Conservation (phyloP, 2,888 invertebrate species). For the Meganola albula region DNA sequence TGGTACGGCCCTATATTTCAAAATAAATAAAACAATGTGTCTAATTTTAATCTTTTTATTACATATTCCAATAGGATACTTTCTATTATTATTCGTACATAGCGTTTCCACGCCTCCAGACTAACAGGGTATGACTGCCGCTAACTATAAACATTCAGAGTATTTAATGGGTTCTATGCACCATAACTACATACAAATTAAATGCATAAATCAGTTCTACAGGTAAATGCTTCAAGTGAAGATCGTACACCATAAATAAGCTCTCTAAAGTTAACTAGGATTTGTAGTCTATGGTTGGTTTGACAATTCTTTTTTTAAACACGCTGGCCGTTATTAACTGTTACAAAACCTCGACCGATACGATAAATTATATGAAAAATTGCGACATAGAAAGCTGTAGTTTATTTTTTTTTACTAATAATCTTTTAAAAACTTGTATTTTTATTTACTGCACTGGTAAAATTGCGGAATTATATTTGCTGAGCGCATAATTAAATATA, state of each 20-base stretch:
- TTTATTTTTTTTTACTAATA: no score
- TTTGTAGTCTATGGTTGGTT: conserved; percentile 56
- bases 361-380: no score
- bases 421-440: no score
- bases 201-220: conserved; percentile 64
- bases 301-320: no score
- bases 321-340: no score
- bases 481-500: no score
- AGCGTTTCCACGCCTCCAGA: conserved; percentile 35
- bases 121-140: conserved; percentile 30
- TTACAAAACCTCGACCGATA: no score
- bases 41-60: conserved; percentile 70
- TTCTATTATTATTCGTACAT: conserved; percentile 62
- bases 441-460: no score
- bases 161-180: conserved; percentile 50
- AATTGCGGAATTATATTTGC: no score
- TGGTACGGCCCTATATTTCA: no score
- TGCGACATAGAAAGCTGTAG: no score
- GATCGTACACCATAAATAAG: conserved; percentile 44
- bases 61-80: conserved; percentile 78
- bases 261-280: conserved; percentile 62
- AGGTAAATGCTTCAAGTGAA: conserved; percentile 53
- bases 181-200: conserved; percentile 65
- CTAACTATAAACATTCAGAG: conserved; percentile 38
- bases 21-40: conserved; percentile 19